Conservation (phyloP, 2,888 invertebrate genomes). For the Scrobipalpa costella region DNA sequence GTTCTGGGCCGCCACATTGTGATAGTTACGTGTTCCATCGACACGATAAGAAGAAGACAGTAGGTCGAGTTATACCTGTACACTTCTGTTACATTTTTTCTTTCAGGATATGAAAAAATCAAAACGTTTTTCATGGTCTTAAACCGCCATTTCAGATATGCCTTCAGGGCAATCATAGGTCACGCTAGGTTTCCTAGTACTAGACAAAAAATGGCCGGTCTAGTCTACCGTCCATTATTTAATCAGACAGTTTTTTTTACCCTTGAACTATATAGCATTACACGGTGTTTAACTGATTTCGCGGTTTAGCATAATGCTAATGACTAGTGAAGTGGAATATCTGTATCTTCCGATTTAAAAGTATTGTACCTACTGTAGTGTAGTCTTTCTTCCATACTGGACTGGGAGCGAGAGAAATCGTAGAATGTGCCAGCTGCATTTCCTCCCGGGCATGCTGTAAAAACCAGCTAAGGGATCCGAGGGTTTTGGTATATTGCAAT, state of each 20-base stretch:
- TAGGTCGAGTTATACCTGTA: too few relatives aligned
- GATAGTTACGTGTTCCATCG: too few relatives aligned
- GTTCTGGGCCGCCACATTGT: too few relatives aligned
- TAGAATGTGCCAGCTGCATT: too few relatives aligned
- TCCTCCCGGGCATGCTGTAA: too few relatives aligned
- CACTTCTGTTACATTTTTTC: not conserved
- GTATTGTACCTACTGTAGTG: too few relatives aligned
- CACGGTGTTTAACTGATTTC: constrained; percentile 25
- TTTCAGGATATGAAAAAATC: not conserved
- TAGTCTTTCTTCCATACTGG: too few relatives aligned
- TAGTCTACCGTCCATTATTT: constrained; percentile 11
- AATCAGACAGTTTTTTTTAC: not conserved
- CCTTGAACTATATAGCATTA: constrained; percentile 25
- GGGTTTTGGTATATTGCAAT: too few relatives aligned
- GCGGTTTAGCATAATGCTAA: constrained; percentile 18
- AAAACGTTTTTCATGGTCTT: not conserved
- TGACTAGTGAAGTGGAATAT: not conserved
- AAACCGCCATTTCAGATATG: not conserved
- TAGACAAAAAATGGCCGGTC: not conserved
- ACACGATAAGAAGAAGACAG: too few relatives aligned
- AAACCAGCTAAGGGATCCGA: too few relatives aligned
- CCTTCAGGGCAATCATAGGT: constrained; percentile 14
- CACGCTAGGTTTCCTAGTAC: constrained; percentile 13
- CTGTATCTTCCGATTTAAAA: not conserved
- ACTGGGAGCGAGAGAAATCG: too few relatives aligned